Evolutionary conservation across 2,888 invertebrate species (phyloP), one percentile per base, ranked within the genome.

Genomic region (Myopa testacea): DNA sequence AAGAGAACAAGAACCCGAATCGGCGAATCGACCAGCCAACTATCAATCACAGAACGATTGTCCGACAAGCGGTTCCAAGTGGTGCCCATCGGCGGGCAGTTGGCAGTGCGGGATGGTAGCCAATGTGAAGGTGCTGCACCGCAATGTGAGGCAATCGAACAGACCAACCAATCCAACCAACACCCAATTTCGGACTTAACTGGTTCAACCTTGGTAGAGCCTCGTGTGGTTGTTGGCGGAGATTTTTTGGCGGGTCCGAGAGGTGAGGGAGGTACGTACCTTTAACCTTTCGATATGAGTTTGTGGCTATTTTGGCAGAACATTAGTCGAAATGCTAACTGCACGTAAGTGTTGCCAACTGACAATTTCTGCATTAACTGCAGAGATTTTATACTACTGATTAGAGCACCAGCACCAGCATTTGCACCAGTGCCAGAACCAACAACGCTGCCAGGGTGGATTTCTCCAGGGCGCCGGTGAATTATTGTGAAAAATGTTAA

Each of bases 121-220:
- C 50, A 74, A 74, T 52, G 74, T 75, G 60, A 75, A 69, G 68
- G 75, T 75, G 75, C 14, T 65, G 74, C 65, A 4, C 63, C 63
- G 71, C 55, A 58, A 55, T 45, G 37, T 74, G 73, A 45, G 52
- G 74, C 65, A 65, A 74, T 74, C 45, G 50, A 50, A 74, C 6
- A 4, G 55, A 52, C 50, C 50, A 55, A 70, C 40, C 50, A 50
- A 65, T n/a, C 16, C 37, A 26, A 67, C 50, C 40, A 58, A 68
- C 68, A 68, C 75, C 75, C 68, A 69, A 60, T 67, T 58, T 62
- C 26, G 58, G 34, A 75, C 69, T 45, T 82, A 81, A 81, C 80
- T 81, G 79, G 82, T 81, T 81, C 82, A 82, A 82, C 82, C 82
- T 82, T 82, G 82, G 81, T 81, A 40, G 12, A 52, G 55, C 34